These are phyloP conservation scores for Thalassophryne amazonica DNA, from an alignment of 2,797 vertebrate species.

Conservation along the genomic window DNA sequence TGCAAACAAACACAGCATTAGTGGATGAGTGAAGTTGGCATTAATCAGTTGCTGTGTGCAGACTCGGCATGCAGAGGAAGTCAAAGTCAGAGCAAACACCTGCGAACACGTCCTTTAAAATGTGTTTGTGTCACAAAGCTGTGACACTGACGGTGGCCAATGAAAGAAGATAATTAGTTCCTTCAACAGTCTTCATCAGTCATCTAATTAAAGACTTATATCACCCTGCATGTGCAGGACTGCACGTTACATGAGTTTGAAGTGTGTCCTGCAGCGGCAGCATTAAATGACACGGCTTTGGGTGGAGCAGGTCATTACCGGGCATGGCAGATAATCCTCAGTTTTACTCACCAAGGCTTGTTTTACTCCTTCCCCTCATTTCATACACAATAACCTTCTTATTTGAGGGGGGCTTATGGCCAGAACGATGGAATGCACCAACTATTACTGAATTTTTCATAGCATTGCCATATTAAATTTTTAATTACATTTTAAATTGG, in stretches of 20 bases:
- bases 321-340: conserved; percentile 46
- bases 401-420: conserved; percentile 41
- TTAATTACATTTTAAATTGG: conserved; percentile 54
- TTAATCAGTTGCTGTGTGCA: too few species aligned
- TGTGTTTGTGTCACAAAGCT: not conserved
- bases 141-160: not conserved
- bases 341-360: conserved; percentile 40
- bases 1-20: too few species aligned
- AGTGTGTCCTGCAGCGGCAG: conserved; percentile 37
- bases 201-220: conserved; percentile 46
- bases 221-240: conserved; percentile 34
- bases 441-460: conserved; percentile 46
- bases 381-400: conserved; percentile 57
- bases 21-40: too few species aligned
- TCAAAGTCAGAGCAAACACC: too few species aligned
- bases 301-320: conserved; percentile 49
- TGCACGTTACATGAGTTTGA: conserved; percentile 10
- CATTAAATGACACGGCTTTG: conserved; percentile 46
- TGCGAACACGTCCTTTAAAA: too few species aligned
- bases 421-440: conserved; percentile 22
- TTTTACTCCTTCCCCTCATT: conserved; percentile 59
- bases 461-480: conserved; percentile 30
- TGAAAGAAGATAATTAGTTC: conserved; percentile 44
- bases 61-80: too few species aligned
- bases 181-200: conserved; percentile 36